Conservation (phyloP, 2,113 vertebrate genomes). For the Passer domesticus region DNA sequence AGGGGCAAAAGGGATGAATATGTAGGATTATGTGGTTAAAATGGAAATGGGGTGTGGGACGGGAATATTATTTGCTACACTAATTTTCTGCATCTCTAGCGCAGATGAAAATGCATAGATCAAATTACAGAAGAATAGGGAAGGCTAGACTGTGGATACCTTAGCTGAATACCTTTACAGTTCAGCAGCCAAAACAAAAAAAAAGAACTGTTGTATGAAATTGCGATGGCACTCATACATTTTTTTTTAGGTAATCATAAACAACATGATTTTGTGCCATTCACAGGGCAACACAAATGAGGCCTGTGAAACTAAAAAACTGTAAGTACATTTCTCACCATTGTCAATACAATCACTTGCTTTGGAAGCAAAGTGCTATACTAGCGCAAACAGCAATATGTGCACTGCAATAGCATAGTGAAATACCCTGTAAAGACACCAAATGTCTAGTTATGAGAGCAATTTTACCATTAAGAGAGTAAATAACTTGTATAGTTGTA, state of each 20-base stretch:
- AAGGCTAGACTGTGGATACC: neutral
- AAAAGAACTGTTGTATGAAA: neutral
- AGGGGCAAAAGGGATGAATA: accelerated
- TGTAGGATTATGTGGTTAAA: neutral
- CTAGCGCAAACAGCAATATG: neutral
- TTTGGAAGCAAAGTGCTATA: neutral
- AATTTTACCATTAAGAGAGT: neutral
- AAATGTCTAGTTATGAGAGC: neutral
- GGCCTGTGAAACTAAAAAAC: neutral
- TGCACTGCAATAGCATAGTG: neutral
- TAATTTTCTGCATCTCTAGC: neutral
- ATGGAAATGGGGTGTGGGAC: neutral
- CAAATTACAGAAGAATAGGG: neutral
- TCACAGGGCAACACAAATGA: neutral
- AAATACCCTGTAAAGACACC: neutral
- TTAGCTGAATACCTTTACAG: neutral
- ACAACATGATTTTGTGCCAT: neutral
- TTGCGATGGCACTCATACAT: neutral
- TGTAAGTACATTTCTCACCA: neutral
- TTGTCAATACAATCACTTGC: neutral
- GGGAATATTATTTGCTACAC: neutral
- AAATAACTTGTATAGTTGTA: neutral
- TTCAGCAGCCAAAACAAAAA: neutral
- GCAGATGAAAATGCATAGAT: neutral
- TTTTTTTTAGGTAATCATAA: neutral